A percentile compares a stretch with the other conserved stretches of the same genome.
These are phyloP conservation scores for Dendrolimus houi DNA, from an alignment of 2,888 invertebrate species.

Conservation along the genomic window DNA sequence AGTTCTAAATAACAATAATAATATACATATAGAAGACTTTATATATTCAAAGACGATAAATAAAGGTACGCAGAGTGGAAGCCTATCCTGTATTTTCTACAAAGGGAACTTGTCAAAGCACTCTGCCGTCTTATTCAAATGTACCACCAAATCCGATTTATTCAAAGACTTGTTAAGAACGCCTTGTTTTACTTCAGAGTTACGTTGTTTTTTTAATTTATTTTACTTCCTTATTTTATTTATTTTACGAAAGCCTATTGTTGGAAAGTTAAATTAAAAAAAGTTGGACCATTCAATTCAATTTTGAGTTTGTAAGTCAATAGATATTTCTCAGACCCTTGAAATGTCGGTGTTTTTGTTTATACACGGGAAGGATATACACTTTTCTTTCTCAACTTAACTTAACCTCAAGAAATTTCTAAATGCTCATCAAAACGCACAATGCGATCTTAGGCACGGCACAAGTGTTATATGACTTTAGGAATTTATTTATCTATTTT, in stretches of 20 bases:
- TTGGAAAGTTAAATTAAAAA: neutral
- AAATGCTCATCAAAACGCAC: too few relatives aligned
- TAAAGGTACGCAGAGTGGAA: slow-evolving; percentile 1
- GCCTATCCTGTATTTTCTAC: slow-evolving; percentile 6
- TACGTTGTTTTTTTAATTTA: slow-evolving; percentile 31
- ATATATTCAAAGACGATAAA: neutral
- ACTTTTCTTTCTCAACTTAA: too few relatives aligned
- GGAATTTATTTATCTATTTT: too few relatives aligned
- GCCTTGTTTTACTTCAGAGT: slow-evolving; percentile 52
- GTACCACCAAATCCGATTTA: slow-evolving; percentile 62
- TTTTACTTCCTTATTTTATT: slow-evolving; percentile 22
- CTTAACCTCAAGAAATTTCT: too few relatives aligned
- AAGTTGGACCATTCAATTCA: neutral
- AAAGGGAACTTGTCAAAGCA: neutral
- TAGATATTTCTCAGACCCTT: neutral
- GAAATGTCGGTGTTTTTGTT: neutral
- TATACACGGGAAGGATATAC: too few relatives aligned
- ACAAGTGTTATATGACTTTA: too few relatives aligned
- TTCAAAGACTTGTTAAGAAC: slow-evolving; percentile 59
- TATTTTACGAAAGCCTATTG: slow-evolving; percentile 25
- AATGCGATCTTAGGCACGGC: too few relatives aligned
- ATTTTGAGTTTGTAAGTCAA: neutral
- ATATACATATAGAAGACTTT: too few relatives aligned
- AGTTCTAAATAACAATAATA: too few relatives aligned
- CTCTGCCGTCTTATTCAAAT: slow-evolving; percentile 61